Percentiles rank a stretch among this genome's conserved stretches.
These are phyloP conservation scores for Drosophila silvestris DNA, from an alignment of 2,888 invertebrate genomes.

Conservation along the genomic window DNA sequence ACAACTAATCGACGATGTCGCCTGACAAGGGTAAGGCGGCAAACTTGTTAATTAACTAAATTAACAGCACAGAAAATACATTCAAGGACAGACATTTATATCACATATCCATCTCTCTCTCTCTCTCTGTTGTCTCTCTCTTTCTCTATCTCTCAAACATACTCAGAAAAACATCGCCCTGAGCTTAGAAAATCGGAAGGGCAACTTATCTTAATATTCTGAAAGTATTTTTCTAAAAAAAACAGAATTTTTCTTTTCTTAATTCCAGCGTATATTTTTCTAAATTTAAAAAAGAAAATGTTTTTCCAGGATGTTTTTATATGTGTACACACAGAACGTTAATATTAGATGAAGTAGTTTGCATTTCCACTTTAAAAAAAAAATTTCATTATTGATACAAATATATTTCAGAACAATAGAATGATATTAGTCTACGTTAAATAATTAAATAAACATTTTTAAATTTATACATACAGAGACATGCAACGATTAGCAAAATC, in stretches of 20 bases:
- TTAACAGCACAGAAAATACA: slow-evolving; percentile 18
- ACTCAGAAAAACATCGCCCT: background rate
- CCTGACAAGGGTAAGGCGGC: background rate
- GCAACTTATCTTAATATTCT: background rate
- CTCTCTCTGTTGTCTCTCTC: background rate
- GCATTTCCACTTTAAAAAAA: too few relatives aligned
- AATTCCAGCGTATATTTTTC: background rate
- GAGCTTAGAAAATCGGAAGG: background rate
- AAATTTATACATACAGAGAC: background rate
- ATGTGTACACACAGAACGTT: too few relatives aligned
- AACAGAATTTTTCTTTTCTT: background rate
- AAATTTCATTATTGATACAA: too few relatives aligned
- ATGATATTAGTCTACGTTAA: background rate
- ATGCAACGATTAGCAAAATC: background rate
- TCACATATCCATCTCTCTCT: background rate
- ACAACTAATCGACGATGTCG: slow-evolving; percentile 1
- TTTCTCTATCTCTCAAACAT: background rate
- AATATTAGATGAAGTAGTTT: too few relatives aligned
- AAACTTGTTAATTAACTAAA: slow-evolving; percentile 30
- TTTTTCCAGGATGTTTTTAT: too few relatives aligned
- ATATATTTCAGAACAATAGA: too few relatives aligned
- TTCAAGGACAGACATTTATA: background rate
- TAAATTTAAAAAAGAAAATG: background rate
- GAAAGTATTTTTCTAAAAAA: background rate
- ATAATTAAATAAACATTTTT: background rate